phyloP scores from a whole-genome alignment of 2,888 invertebrate species.

The Trachelus troglodyta region DNA sequence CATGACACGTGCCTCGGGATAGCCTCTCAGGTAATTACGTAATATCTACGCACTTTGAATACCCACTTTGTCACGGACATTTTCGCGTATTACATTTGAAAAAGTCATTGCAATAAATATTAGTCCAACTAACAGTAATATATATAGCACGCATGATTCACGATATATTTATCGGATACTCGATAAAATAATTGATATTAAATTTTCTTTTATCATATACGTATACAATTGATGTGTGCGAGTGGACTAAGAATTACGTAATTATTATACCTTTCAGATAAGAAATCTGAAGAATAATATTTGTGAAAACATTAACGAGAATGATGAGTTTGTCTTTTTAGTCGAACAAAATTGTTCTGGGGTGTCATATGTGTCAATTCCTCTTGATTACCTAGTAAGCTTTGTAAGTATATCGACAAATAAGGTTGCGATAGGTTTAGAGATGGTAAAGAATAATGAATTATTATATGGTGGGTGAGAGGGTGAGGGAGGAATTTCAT shows the following conservation, averaged over 20 bases:
- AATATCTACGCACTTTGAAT: background rate
- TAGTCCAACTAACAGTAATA: background rate
- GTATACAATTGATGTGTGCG: background rate
- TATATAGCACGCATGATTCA: background rate
- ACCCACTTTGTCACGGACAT: background rate
- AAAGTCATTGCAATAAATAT: background rate
- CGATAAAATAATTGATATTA: background rate
- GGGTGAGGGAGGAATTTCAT: background rate
- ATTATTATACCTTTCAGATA: background rate
- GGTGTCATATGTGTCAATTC: background rate
- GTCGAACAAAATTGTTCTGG: background rate
- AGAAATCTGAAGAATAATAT: background rate
- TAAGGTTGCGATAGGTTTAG: background rate
- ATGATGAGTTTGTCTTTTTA: background rate
- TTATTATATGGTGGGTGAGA: background rate
- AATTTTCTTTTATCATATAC: background rate
- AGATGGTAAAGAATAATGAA: background rate
- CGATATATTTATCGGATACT: background rate
- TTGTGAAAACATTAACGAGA: background rate
- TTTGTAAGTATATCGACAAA: background rate
- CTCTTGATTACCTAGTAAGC: background rate
- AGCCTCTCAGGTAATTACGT: background rate
- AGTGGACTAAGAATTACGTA: background rate
- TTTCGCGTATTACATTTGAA: background rate
- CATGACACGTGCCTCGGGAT: constrained; percentile 44